Conservation (phyloP, 37 sponge, comb jelly and placozoan genomes). For the Axinella damicornis region DNA sequence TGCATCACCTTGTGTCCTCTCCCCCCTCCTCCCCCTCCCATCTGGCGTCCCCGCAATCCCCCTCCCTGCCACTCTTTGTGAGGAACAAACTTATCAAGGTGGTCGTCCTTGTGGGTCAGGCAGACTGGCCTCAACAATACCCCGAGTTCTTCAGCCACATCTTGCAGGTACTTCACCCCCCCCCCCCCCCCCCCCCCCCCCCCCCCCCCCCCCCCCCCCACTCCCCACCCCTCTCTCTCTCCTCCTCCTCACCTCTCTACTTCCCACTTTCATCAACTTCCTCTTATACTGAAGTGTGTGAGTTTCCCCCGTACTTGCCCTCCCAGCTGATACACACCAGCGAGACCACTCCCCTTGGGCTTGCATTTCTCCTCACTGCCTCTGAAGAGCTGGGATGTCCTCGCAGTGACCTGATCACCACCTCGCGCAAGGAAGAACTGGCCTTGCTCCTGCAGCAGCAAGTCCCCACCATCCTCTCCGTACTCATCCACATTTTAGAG, state of each 20-base stretch:
- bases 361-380: conserved; percentile 61
- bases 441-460: conserved; percentile 63
- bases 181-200: background rate
- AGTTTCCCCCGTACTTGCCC: too few species aligned
- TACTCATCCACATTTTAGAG: conserved; percentile 34
- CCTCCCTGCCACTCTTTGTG: conserved; percentile 57
- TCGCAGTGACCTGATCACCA: conserved; percentile 63
- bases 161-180: conserved; percentile 57
- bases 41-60: too few species aligned
- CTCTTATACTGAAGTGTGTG: too few species aligned
- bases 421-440: conserved; percentile 62
- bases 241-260: background rate
- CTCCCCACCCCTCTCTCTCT: too few species aligned
- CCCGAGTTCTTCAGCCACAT: conserved; percentile 82
- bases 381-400: conserved; percentile 87
- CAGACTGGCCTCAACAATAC: conserved; percentile 88
- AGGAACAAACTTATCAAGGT: conserved; percentile 83
- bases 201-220: background rate
- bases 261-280: background rate
- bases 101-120: conserved; percentile 68
- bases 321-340: conserved; percentile 46
- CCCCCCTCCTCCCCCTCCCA: conserved; percentile 12
- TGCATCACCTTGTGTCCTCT: conserved; percentile 38
- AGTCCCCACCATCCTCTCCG: conserved; percentile 25
- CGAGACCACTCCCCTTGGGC: conserved; percentile 56